Conservation (phyloP, 2,797 vertebrate genomes). For the Acipenser ruthenus region DNA sequence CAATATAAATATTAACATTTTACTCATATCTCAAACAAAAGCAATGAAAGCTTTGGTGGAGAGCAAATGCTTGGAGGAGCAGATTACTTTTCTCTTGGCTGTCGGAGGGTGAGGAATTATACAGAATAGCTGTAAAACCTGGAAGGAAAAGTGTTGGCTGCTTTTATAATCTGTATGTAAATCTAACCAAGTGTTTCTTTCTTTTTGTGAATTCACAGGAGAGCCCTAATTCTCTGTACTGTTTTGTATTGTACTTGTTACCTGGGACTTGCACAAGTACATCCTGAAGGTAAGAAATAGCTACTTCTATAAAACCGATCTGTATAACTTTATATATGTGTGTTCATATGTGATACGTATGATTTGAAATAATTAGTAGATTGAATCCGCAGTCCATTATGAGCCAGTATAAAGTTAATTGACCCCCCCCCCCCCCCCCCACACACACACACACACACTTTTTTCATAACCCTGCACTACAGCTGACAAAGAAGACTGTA, state of each 20-base stretch:
- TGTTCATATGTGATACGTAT: background rate
- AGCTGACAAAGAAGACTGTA: too few species aligned
- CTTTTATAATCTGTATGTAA: too few species aligned
- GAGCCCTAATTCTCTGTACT: conserved; percentile 78
- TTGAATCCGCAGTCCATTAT: background rate
- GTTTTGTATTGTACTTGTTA: conserved; percentile 74
- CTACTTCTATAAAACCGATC: background rate
- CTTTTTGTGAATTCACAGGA: conserved; percentile 60
- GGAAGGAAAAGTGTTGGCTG: too few species aligned
- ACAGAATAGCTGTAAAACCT: too few species aligned
- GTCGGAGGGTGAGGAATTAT: too few species aligned
- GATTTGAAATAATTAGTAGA: background rate
- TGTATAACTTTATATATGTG: background rate
- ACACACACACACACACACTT: background rate
- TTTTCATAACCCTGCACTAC: too few species aligned
- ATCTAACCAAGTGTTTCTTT: conserved; percentile 34
- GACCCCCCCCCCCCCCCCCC: background rate
- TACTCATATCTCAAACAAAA: too few species aligned
- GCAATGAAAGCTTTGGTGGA: too few species aligned
- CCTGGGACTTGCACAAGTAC: conserved; percentile 73
- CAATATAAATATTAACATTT: too few species aligned
- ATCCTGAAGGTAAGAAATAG: conserved; percentile 79
- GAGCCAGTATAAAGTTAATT: background rate
- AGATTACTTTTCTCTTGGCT: too few species aligned
- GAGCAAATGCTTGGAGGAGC: too few species aligned